Base-by-base conservation (phyloP, 2,113 vertebrate genomes). In the Dicrurus megarhynchus region DNA sequence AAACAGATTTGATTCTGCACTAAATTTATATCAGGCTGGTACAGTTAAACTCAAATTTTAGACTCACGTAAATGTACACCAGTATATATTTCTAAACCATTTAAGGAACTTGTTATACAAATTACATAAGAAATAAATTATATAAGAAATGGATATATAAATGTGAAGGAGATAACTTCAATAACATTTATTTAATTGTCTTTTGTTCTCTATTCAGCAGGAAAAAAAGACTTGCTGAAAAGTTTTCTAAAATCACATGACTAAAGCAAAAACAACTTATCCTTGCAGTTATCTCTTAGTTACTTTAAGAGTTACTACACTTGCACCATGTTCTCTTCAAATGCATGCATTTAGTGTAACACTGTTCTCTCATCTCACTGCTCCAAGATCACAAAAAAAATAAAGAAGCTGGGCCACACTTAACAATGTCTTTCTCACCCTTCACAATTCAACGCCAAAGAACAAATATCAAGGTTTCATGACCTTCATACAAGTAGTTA, bases 31-130 rank as follows among this genome's bases (percentile, higher is more conserved):
- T 37, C 10, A 81, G 10, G 2, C 16, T 35, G 12, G 22, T 41
- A 83, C 4, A 44, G 11, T 65, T 70, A 55, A 44, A 14, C 10
- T 68, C 6, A 64, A 21, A 50, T 63, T 46, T 83, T 59, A 67
- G 9, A 50, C 17, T 24, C 22, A 32, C 15, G 1, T 35, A n/a
- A 33, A 3, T 19, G 12, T 32, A 24, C 2, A 35, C 1, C 3
- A 53, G 8, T 12, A 37, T 18, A 4, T 33, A 59, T 67, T 68
- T 68, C 33, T 47, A 83, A 75, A 60, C 1, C 1, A 13, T 46
- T 68, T 55, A 56, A 63, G 2, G 11, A 82, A 42, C 3, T 76
- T 79, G 6, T 16, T 42, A 42, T 18, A 46, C 2, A 92, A 79
- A 50, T 27, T 0, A 20, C 42, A 3, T 19, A 37, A 70, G 7